A percentile compares a stretch with the other conserved stretches of the same genome.
Evolutionary conservation across 2,888 invertebrate genomes (phyloP).

Genomic region (Acleris emargana): DNA sequence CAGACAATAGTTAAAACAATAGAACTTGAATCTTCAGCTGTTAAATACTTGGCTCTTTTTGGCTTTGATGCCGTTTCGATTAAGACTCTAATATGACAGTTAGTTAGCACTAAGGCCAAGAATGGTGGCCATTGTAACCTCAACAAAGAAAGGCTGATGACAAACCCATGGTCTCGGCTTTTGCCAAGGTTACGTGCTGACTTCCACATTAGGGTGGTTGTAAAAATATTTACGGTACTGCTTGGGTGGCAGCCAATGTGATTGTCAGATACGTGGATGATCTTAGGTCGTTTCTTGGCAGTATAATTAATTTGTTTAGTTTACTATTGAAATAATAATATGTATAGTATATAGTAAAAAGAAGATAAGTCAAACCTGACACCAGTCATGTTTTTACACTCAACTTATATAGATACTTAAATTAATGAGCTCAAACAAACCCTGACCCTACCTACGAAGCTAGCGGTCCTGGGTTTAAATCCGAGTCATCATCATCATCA

Average conservation of each 20-base stretch:
- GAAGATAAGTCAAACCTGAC: too few relatives aligned
- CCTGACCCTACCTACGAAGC: too few relatives aligned
- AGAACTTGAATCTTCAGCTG: slow-evolving; percentile 38
- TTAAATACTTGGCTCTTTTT: slow-evolving; percentile 38
- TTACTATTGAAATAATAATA: neutral
- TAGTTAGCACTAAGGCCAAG: slow-evolving; percentile 65
- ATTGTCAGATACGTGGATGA: slow-evolving; percentile 10
- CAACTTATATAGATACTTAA: too few relatives aligned
- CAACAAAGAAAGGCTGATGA: slow-evolving; percentile 75
- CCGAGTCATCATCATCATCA: too few relatives aligned
- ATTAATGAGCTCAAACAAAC: too few relatives aligned
- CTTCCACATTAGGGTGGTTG: slow-evolving; percentile 51
- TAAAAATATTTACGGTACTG: slow-evolving; percentile 44
- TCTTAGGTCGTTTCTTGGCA: slow-evolving; percentile 4
- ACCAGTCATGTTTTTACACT: too few relatives aligned
- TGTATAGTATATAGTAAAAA: too few relatives aligned
- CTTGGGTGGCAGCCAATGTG: slow-evolving; percentile 21
- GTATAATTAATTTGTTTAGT: too few relatives aligned
- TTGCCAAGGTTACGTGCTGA: slow-evolving; percentile 72
- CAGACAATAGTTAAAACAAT: slow-evolving; percentile 28
- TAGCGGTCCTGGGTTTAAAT: too few relatives aligned
- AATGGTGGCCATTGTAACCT: slow-evolving; percentile 74
- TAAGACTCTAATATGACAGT: slow-evolving; percentile 55
- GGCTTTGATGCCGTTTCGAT: slow-evolving; percentile 2
- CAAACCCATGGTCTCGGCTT: slow-evolving; percentile 57